Evolutionary conservation across 30 jellyfish, hydroid and myxozoan species (phyloP).

Genomic region (Chrysaora quinquecirrha): DNA sequence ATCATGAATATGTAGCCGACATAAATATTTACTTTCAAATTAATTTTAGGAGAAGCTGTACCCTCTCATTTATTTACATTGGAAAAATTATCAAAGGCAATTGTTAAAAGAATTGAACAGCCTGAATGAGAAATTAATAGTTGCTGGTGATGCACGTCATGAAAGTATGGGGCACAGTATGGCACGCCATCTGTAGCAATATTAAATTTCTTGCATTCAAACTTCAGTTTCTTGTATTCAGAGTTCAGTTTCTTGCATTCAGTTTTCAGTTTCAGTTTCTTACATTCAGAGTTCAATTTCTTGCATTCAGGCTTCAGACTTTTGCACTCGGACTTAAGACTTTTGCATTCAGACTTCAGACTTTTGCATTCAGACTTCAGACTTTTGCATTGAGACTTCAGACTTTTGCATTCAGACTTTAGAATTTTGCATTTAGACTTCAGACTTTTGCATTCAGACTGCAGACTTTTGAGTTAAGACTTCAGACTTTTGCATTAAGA

Average conservation of each 20-base stretch:
- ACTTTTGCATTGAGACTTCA: not conserved
- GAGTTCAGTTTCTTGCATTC: not conserved
- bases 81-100: no score
- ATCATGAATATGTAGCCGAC: no score
- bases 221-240: not conserved
- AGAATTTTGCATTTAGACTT: not conserved
- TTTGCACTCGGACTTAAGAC: not conserved
- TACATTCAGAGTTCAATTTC: not conserved
- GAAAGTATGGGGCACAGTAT: no score
- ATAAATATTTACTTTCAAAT: no score
- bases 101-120: no score
- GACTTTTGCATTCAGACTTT: not conserved
- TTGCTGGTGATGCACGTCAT: no score
- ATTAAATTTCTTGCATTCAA: not conserved
- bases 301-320: not conserved
- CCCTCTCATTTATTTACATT: no score
- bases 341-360: not conserved
- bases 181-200: slow-evolving; percentile 6
- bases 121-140: no score
- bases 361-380: slow-evolving; percentile 2
- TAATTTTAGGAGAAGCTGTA: no score
- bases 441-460: slow-evolving; percentile 1
- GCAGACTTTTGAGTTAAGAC: no score
- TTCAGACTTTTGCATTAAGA: no score
- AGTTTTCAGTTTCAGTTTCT: not conserved